A percentile compares a stretch with the other conserved stretches of the same genome.
phyloP scores from a whole-genome alignment of 2,888 invertebrate genomes.

The Exocentrus adspersus region DNA sequence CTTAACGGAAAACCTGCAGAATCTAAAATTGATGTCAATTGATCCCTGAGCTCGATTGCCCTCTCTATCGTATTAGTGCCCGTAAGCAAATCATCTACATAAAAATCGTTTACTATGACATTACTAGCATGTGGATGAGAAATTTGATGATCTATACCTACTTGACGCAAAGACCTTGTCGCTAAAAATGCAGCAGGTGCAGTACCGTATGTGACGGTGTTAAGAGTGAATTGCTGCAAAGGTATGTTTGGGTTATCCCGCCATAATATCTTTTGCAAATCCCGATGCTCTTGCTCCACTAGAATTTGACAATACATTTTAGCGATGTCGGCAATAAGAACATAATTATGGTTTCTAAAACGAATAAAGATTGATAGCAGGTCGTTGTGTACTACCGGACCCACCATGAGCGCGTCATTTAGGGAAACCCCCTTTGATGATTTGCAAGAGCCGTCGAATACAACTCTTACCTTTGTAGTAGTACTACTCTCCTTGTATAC shows the following conservation, averaged over 20 bases:
- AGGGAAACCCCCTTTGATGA: constrained; percentile 3
- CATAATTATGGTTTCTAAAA: constrained; percentile 16
- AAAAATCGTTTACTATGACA: constrained; percentile 16
- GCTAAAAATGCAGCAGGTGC: constrained; percentile 18
- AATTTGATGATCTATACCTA: constrained; percentile 1
- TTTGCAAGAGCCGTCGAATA: constrained; percentile 15
- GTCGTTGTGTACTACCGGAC: constrained; percentile 26
- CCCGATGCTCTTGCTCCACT: background rate
- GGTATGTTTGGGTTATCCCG: background rate
- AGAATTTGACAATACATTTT: constrained; percentile 25
- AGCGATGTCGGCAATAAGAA: constrained; percentile 18
- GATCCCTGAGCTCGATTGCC: too few relatives aligned
- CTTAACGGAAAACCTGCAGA: too few relatives aligned
- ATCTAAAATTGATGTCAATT: too few relatives aligned
- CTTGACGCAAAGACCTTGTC: constrained; percentile 13
- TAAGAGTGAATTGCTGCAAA: background rate
- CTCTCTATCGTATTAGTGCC: background rate
- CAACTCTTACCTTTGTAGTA: constrained; percentile 26
- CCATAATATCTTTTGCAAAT: constrained; percentile 19
- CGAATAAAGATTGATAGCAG: constrained; percentile 13
- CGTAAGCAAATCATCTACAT: constrained; percentile 15
- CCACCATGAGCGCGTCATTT: constrained; percentile 17
- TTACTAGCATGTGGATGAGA: background rate
- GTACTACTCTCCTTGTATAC: constrained; percentile 18
- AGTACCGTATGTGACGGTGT: constrained; percentile 28